phyloP scores from a whole-genome alignment of 2,113 vertebrate genomes.

The Rhinopithecus roxellana region DNA sequence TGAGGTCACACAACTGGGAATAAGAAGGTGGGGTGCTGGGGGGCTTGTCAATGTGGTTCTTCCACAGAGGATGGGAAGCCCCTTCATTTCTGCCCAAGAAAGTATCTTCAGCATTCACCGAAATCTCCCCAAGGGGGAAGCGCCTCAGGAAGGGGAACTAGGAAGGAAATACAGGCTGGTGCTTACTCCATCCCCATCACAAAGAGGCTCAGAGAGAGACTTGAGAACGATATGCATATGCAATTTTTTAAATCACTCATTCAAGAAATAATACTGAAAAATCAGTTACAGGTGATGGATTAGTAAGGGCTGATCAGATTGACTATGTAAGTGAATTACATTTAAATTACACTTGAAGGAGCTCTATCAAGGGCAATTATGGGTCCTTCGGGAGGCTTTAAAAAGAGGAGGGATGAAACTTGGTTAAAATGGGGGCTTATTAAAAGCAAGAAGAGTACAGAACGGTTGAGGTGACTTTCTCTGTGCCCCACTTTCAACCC shows the following conservation, averaged over 20 bases:
- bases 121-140: background rate
- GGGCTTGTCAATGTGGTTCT: background rate
- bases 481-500: background rate
- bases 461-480: background rate
- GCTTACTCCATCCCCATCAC: background rate
- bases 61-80: background rate
- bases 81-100: background rate
- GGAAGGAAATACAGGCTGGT: too few relatives aligned
- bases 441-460: background rate
- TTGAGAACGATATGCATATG: fast-evolving
- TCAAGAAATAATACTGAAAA: background rate
- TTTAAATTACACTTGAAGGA: background rate
- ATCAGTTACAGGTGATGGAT: background rate
- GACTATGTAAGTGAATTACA: background rate
- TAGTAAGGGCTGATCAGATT: background rate
- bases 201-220: background rate
- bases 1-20: too few relatives aligned
- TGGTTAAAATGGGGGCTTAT: background rate
- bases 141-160: fast-evolving
- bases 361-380: background rate
- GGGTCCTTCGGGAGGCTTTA: background rate
- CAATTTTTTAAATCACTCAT: background rate
- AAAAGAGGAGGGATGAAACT: background rate
- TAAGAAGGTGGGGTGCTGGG: background rate
- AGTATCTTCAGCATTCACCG: background rate